Evolutionary conservation across 2,113 vertebrate species (phyloP), one percentile per base, ranked within the genome.

Genomic region (Sebastes schlegelii): DNA sequence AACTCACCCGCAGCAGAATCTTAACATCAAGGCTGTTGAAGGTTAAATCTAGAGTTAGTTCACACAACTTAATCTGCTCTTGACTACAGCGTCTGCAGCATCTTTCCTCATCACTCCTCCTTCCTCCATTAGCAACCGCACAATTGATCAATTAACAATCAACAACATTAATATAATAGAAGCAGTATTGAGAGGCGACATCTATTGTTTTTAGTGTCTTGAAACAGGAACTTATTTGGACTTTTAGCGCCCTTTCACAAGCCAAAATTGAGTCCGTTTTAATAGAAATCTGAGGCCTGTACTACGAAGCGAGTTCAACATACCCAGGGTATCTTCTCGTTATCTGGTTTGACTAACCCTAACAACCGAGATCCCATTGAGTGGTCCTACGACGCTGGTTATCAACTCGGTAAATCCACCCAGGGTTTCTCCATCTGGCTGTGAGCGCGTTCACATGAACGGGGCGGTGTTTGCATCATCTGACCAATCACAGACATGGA

Each of bases 21-120:
- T 65, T 62, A 66, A 74, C 75, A 61, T 82, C 62, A 4, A 71
- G 79, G 69, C 80, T 49, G 62, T 76, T 78, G 64, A 76, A 86
- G 84, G 75, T 69, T 84, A 64, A 26, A 17, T 34, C 60, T 19
- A 19, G 19, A 67, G 63, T 79, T 58, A 67, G 77, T 70, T 74
- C 70, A 51, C 54, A 57, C 45, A 19, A 51, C 69, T 77, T 14
- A 1, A 54, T 51, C 5, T 40, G 34, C 43, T 60, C 10, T 51
- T 14, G 4, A 4, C 26, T 13, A 0, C 26, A 0, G 4, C 13
- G 8, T 2, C 3, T 4, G 6, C 34, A 43, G 34, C 69, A 14
- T n/a, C 62, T 4, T 34, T 34, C 34, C 42, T n/a, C 17, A 0
- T 26, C 46, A 0, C 2, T 21, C 16, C 10, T 34, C 34, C 19